These are phyloP conservation scores for Trematomus bernacchii DNA, from an alignment of 2,797 vertebrate species.

Conservation along the genomic window DNA sequence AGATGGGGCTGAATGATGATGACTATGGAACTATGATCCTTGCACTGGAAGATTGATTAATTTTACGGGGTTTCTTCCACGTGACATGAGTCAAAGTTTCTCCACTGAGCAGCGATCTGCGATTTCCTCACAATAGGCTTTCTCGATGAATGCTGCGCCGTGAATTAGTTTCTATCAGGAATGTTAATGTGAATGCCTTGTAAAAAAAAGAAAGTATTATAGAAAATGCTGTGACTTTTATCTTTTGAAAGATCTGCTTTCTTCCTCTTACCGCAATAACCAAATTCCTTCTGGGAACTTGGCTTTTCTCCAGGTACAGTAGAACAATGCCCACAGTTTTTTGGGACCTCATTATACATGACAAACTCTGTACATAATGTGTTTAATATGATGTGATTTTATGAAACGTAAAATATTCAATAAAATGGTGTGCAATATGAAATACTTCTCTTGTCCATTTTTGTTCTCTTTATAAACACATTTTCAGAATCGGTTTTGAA, in stretches of 20 bases:
- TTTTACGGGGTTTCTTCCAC: constrained; percentile 71
- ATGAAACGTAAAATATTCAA: constrained; percentile 56
- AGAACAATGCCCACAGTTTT: constrained; percentile 45
- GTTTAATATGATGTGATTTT: constrained; percentile 19
- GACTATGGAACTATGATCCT: constrained; percentile 81
- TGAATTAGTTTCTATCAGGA: constrained; percentile 33
- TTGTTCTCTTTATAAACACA: background rate
- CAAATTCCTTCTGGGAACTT: constrained; percentile 61
- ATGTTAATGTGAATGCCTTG: constrained; percentile 25
- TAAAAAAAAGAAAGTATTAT: constrained; percentile 9
- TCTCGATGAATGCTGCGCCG: background rate
- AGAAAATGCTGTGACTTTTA: constrained; percentile 31
- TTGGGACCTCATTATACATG: constrained; percentile 29
- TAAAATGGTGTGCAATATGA: constrained; percentile 49
- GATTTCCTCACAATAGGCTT: background rate
- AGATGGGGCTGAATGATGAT: constrained; percentile 50
- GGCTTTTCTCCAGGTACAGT: constrained; percentile 42
- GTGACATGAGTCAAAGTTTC: constrained; percentile 83
- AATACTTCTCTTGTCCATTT: constrained; percentile 38
- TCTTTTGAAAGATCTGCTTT: constrained; percentile 38
- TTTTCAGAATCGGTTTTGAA: background rate
- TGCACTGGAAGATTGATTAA: constrained; percentile 77
- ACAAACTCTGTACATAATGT: constrained; percentile 24
- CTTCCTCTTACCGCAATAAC: constrained; percentile 55
- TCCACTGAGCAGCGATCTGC: constrained; percentile 59